A percentile compares a stretch with the other conserved stretches of the same genome.
These are phyloP conservation scores for Eucera pruinosa DNA, from an alignment of 2,888 invertebrate species.

Conservation along the genomic window DNA sequence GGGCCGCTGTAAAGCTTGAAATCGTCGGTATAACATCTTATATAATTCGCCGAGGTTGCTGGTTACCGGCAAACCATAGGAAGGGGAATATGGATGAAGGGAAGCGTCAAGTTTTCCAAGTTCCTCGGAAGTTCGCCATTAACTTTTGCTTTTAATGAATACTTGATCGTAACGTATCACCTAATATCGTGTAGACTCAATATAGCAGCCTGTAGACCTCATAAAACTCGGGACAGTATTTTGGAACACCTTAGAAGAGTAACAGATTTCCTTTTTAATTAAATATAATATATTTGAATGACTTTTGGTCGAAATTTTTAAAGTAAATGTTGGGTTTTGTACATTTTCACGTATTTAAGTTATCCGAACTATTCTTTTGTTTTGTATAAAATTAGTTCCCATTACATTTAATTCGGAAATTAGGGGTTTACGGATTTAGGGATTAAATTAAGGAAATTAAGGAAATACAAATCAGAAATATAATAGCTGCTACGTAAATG, in stretches of 20 bases:
- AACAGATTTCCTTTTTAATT: too few species aligned
- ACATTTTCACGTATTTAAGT: too few species aligned
- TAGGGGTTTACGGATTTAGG: too few species aligned
- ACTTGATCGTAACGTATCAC: constrained; percentile 47
- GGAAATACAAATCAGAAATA: too few species aligned
- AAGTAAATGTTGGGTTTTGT: too few species aligned
- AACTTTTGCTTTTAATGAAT: constrained; percentile 52
- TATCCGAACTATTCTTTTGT: too few species aligned
- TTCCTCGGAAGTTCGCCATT: constrained; percentile 19
- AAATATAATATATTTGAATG: too few species aligned
- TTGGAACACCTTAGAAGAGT: not conserved
- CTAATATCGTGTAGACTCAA: constrained; percentile 19
- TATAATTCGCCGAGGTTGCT: constrained; percentile 14
- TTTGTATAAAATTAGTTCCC: too few species aligned
- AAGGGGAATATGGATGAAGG: constrained; percentile 22
- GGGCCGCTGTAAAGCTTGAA: constrained; percentile 9
- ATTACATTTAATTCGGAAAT: too few species aligned
- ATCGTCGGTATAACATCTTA: constrained; percentile 3
- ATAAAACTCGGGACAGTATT: not conserved
- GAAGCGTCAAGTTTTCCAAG: constrained; percentile 23
- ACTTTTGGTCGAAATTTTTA: too few species aligned
- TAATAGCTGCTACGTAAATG: too few species aligned
- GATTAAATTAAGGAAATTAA: too few species aligned
- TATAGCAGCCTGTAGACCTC: constrained; percentile 1
- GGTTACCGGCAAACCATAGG: not conserved